Evolutionary conservation across 2,797 vertebrate species (phyloP).

Genomic region (Oceanodroma leucorhoa): DNA sequence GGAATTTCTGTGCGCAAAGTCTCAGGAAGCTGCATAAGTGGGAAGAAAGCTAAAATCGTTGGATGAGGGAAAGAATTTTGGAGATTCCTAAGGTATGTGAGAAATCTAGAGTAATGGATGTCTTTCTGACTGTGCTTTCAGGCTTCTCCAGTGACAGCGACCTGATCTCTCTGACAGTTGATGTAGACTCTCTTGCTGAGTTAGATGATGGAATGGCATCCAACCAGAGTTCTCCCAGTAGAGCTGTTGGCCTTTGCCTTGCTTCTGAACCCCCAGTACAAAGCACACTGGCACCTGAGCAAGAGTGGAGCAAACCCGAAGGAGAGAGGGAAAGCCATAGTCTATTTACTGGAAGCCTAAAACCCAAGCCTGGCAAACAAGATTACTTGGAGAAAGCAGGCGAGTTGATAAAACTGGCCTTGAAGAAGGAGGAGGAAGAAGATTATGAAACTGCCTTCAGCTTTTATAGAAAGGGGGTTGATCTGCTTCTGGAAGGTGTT

Average conservation of each 20-base stretch:
- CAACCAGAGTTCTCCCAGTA: conserved; percentile 88
- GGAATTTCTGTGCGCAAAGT: not conserved
- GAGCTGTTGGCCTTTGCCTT: conserved; percentile 74
- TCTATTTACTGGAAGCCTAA: conserved; percentile 83
- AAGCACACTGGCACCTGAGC: conserved; percentile 68
- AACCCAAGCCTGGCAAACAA: conserved; percentile 75
- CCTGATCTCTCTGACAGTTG: conserved; percentile 86
- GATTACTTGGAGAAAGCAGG: conserved; percentile 92
- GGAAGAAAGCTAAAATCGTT: not conserved
- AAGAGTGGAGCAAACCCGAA: conserved; percentile 78
- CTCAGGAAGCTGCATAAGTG: not conserved
- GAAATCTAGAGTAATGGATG: not conserved
- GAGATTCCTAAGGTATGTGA: not conserved
- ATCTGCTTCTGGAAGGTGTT: conserved; percentile 91
- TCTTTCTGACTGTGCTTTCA: conserved; percentile 53
- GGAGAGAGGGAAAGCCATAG: conserved; percentile 75
- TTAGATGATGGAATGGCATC: conserved; percentile 98
- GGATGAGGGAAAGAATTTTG: not conserved
- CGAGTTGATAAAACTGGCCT: conserved; percentile 88
- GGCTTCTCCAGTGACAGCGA: conserved; percentile 92
- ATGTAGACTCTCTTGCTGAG: conserved; percentile 87
- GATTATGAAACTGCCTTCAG: conserved; percentile 90
- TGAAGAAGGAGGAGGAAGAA: conserved; percentile 90
- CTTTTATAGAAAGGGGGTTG: conserved; percentile 90
- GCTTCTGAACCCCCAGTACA: conserved; percentile 69